Evolutionary conservation across 2,888 invertebrate species (phyloP).

Genomic region (Fissipunctia ypsillon): DNA sequence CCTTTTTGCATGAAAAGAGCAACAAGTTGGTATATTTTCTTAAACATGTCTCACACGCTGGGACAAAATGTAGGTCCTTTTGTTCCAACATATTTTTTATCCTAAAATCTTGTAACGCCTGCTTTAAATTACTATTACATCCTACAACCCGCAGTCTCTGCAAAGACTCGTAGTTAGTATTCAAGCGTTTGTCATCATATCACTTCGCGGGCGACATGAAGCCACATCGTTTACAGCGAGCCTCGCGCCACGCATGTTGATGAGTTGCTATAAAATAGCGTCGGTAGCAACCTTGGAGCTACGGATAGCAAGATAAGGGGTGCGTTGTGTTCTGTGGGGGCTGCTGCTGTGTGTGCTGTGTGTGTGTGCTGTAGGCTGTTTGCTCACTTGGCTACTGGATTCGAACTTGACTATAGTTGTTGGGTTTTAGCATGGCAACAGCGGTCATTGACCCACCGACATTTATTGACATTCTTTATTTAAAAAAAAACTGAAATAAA

Average conservation of each 20-base stretch:
- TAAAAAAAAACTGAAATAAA: not conserved
- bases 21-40: not conserved
- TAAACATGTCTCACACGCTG: not conserved
- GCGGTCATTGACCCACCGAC: not conserved
- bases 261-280: slow-evolving; percentile 43
- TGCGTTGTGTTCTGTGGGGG: not conserved
- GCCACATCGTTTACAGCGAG: slow-evolving; percentile 51
- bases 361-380: slow-evolving; percentile 13
- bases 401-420: not conserved
- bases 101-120: not conserved
- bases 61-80: not conserved
- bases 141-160: not conserved
- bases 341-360: too few relatives aligned
- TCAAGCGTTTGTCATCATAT: slow-evolving; percentile 58
- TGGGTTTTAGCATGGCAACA: not conserved
- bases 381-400: not conserved
- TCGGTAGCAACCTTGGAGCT: slow-evolving; percentile 18
- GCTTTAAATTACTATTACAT: slow-evolving; percentile 22
- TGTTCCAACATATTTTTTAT: not conserved
- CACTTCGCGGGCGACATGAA: slow-evolving; percentile 55
- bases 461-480: not conserved
- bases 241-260: slow-evolving; percentile 58
- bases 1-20: not conserved
- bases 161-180: slow-evolving; percentile 48
- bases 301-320: slow-evolving; percentile 35